Evolutionary conservation across 2,888 invertebrate genomes (phyloP), one percentile per base, ranked within the genome.

Genomic region (Thereva unica): DNA sequence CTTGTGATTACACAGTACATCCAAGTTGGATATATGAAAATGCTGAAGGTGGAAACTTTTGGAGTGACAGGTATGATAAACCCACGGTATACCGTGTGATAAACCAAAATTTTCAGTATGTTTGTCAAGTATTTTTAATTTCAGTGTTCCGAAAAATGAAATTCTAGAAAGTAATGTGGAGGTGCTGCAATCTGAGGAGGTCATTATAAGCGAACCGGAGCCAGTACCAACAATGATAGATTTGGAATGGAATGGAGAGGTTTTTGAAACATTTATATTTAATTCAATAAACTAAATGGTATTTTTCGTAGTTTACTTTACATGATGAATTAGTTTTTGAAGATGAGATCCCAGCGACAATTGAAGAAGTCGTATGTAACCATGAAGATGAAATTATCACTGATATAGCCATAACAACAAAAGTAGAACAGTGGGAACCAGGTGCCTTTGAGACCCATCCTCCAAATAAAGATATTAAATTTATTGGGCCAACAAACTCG

Each of bases 11-110:
- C 72, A 86, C 86, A 2, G 85, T 86, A 9, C 86, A 86, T 72
- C 85, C 86, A 2, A 85, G 86, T 70, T 87, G 87, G 87, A 79
- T 87, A 12, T 78, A 86, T 47, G 87, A 87, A 74, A 84, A 86
- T 42, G 82, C 85, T n/a, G 84, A 78, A 10, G 67, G 59, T 37
- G 68, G 68, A 9, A 68, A 68, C n/a, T 71, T 70, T 50, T 69
- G 70, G 67, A 71, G 53, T 7, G 70, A 70, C 47, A 67, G 67
- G 66, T 68, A 40, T 59, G 35, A 47, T 38, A 9, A 8, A 12
- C 4, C 6, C 5, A 52, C 10, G 38, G n/a, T 37, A 54, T 7
- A 23, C n/a, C 9, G 35, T 41, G 47, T 23, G 23, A n/a, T 55
- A 8, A 10, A 35, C 35, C 8, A 41, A 55, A 41, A n/a, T n/a